Percentiles rank a stretch among this genome's conserved stretches.
These are phyloP conservation scores for Campodea augens DNA, from an alignment of 1,140 invertebrate genomes.

Conservation along the genomic window DNA sequence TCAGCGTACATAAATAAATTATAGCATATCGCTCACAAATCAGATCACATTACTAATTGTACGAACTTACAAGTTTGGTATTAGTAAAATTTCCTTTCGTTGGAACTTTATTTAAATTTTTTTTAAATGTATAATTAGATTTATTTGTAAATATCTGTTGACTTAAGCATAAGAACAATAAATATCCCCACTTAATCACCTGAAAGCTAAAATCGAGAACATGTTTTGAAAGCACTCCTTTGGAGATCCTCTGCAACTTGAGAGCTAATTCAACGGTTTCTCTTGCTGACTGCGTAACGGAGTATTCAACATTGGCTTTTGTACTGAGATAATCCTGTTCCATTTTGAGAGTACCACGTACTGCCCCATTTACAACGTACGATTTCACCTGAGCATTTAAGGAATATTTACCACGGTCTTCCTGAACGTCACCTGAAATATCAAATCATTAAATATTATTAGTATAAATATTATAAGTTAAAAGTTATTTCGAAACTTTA, in stretches of 20 bases:
- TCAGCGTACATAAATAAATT: too few species aligned
- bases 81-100: too few species aligned
- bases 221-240: conserved; percentile 16
- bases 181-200: not conserved
- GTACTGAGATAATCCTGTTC: conserved; percentile 13
- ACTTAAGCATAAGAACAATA: too few species aligned
- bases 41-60: too few species aligned
- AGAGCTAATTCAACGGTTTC: conserved; percentile 16
- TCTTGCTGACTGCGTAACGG: conserved; percentile 12
- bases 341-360: conserved; percentile 14
- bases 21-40: too few species aligned
- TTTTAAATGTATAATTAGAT: too few species aligned
- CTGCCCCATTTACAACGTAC: conserved; percentile 15
- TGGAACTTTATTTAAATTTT: too few species aligned
- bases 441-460: not conserved
- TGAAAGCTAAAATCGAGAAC: conserved; percentile 4
- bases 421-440: conserved; percentile 14
- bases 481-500: conserved; percentile 7
- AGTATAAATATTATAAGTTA: not conserved
- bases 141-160: too few species aligned
- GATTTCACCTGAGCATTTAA: conserved; percentile 12
- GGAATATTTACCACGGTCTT: conserved; percentile 12
- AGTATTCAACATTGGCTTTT: conserved; percentile 17
- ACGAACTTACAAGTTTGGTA: too few species aligned
- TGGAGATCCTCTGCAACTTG: conserved; percentile 12